Base-by-base conservation (phyloP, 2,797 vertebrate genomes). In the Mormyrops attenuatus region DNA sequence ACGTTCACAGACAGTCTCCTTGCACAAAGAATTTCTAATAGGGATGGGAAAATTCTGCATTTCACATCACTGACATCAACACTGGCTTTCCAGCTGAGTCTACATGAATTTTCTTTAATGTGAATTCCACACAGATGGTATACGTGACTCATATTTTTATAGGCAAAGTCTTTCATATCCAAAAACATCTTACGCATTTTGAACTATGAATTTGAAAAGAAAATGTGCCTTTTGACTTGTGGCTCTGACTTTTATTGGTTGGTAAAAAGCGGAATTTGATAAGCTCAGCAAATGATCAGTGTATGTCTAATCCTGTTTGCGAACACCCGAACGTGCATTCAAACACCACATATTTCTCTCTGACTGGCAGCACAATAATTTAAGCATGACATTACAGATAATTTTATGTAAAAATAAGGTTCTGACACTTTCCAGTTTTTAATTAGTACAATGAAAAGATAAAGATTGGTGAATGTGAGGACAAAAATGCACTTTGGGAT, bases 81-180 rank as follows among this genome's bases (percentile, higher is more conserved):
- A 22, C n/a, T 22, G 47, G 20, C 77, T 82, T 82, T 44, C 77
- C 38, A 82, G 77, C 77, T 44, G 38, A 82, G 15, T 22, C 41
- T 82, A 47, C 77, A 47, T 47, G 77, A 44, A 60, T 7, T 77
- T 30, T 15, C 47, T 82, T n/a, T 20, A 9, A 47, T 47, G 77
- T 47, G 77, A 47, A 82, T 82, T 82, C 77, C 77, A n/a, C 17
- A 17, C 41, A 82, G 77, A 22, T 41, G 5, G 17, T n/a, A 82
- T 82, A 47, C 3, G 41, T 85, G n/a, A 49, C 41, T 85, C 49
- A 52, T 85, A 22, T 22, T 85, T 85, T 85, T 50, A 52, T 49
- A 85, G 47, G n/a, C 82, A 85, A 26, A 85, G 49, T 85, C 82
- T 85, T 49, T 26, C 44, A 85, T 30, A 85, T 85, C 47, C 82